Evolutionary conservation across 2,797 vertebrate genomes (phyloP).

Genomic region (Ceyx erithaca): DNA sequence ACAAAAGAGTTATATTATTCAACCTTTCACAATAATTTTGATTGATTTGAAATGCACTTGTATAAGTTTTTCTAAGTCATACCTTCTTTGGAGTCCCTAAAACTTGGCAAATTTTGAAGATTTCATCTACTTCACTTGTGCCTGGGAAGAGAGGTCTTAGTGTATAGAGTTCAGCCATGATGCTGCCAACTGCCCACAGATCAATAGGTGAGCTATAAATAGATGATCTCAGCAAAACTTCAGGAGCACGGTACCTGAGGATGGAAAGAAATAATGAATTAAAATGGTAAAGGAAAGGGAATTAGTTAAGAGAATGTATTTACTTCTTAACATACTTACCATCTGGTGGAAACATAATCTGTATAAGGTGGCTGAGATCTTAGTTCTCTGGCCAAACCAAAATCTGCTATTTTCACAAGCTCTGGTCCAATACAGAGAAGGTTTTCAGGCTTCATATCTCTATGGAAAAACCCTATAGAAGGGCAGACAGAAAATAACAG

Average conservation of each 20-base stretch:
- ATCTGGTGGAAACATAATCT: constrained; percentile 97
- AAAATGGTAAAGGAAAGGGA: neutral
- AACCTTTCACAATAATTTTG: neutral
- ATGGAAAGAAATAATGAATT: neutral
- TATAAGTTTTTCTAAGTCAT: constrained; percentile 4
- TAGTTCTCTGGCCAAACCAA: constrained; percentile 96
- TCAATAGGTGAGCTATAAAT: constrained; percentile 96
- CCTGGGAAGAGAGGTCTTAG: constrained; percentile 96
- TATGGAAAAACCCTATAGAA: constrained; percentile 92
- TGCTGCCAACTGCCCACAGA: constrained; percentile 97
- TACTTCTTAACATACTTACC: constrained; percentile 78
- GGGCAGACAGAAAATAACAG: neutral
- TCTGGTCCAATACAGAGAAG: constrained; percentile 97
- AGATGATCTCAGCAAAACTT: constrained; percentile 92
- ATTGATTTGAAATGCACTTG: neutral
- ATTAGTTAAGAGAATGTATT: neutral
- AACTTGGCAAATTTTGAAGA: constrained; percentile 99
- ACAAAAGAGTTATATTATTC: neutral
- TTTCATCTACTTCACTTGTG: constrained; percentile 96
- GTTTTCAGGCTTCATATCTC: constrained; percentile 99
- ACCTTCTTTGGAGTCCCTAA: constrained; percentile 97
- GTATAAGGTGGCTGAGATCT: constrained; percentile 97
- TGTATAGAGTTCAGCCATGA: constrained; percentile 97
- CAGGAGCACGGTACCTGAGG: constrained; percentile 94
- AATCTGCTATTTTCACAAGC: constrained; percentile 97